Percentiles rank a stretch among this genome's conserved stretches.
phyloP scores from a whole-genome alignment of 2,113 vertebrate species.

The Corythornis madagascariensis region DNA sequence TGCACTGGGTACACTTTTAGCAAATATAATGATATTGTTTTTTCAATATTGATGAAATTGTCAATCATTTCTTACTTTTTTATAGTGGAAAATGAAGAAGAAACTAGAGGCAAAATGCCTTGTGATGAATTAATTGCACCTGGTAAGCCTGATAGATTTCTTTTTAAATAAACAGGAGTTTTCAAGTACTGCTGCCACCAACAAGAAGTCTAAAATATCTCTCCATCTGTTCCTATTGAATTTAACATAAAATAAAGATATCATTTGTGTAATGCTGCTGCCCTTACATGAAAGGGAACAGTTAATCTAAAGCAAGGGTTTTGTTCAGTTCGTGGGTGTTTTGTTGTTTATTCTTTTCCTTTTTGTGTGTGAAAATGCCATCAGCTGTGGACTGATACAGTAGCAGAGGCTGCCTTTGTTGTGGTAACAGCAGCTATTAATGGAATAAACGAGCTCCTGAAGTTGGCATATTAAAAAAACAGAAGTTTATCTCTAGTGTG shows the following conservation, averaged over 20 bases:
- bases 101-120: constrained; percentile 53
- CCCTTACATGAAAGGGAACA: not conserved
- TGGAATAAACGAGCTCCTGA: not conserved
- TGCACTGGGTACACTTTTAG: not conserved
- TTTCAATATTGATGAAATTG: not conserved
- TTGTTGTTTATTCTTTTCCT: not conserved
- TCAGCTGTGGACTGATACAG: not conserved
- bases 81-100: constrained; percentile 77
- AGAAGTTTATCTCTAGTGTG: not conserved
- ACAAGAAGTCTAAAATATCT: not conserved
- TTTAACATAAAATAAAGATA: not conserved
- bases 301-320: not conserved
- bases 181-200: constrained; percentile 1
- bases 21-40: not conserved
- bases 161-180: not conserved
- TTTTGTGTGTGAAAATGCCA: not conserved
- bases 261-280: not conserved
- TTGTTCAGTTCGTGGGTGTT: not conserved
- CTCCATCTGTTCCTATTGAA: constrained; percentile 13
- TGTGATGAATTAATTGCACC: constrained; percentile 81
- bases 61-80: not conserved
- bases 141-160: constrained; percentile 75
- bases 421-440: not conserved
- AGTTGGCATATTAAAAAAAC: not conserved
- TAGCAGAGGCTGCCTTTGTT: not conserved